phyloP scores from a whole-genome alignment of 1,140 invertebrate species.

The Ceratosolen fusciceps region DNA sequence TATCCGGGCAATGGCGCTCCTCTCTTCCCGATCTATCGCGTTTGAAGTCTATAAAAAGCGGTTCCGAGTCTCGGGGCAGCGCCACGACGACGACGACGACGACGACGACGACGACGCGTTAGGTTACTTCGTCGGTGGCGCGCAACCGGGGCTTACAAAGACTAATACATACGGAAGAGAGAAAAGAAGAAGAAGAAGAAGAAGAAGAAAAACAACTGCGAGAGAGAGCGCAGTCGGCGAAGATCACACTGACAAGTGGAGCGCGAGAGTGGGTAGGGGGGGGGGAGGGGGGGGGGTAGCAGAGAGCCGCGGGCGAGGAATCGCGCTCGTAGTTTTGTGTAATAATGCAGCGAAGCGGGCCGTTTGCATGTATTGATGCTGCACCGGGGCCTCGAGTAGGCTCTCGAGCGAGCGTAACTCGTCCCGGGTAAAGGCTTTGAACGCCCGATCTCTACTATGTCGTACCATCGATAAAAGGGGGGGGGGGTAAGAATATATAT shows the following conservation, averaged over 20 bases:
- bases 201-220: not conserved
- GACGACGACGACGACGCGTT: not conserved
- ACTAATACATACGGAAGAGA: not conserved
- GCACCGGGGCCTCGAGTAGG: slow-evolving; percentile 25
- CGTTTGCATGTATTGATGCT: not conserved
- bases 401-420: slow-evolving; percentile 18
- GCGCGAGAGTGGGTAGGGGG: not conserved
- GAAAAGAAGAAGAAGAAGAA: too few relatives aligned
- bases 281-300: not conserved
- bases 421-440: not conserved
- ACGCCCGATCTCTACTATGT: too few relatives aligned
- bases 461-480: not conserved
- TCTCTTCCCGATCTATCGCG: slow-evolving; percentile 24
- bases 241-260: slow-evolving; percentile 33
- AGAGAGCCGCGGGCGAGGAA: not conserved
- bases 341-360: too few relatives aligned
- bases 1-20: not conserved
- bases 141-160: not conserved
- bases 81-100: too few relatives aligned
- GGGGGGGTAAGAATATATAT: not conserved
- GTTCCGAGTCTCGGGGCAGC: not conserved
- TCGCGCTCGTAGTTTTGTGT: not conserved
- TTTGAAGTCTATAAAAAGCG: slow-evolving; percentile 50
- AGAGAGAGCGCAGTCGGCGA: slow-evolving; percentile 13
- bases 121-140: slow-evolving; percentile 10